Base-by-base conservation (phyloP, 1,140 invertebrate species). In the Archivesica marissinica region DNA sequence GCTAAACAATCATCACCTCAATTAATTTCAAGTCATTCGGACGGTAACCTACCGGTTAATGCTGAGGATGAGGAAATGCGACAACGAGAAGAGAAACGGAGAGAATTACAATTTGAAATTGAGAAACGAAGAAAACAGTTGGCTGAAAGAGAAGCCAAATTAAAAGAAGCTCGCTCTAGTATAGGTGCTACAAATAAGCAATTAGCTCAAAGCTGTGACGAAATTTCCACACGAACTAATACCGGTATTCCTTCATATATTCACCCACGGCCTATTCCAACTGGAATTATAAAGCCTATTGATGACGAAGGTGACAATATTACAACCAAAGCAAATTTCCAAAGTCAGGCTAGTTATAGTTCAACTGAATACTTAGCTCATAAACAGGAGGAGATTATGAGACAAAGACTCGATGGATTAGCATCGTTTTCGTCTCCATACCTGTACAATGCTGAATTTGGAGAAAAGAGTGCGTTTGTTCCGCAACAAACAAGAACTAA, bases 41-140 rank as follows among this genome's bases (percentile, higher is more conserved):
- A 89, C 39, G 81, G 85, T 11, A 83, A 87, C 56, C 39, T 89
- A 33, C 88, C 88, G 20, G 41, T 87, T 25, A 81, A 86, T 78
- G 86, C 88, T 0, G 91, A 90, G 59, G 91, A 92, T 35, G 90
- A 92, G 47, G 81, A 82, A 64, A 89, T 86, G 1, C 47, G 85
- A 75, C 75, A 78, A 11, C 82, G 90, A 2, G 95, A 96, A 89
- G 95, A 96, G 87, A 96, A 95, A 88, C 95, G 96, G 86, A 94
- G 95, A 17, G 94, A 95, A 85, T 95, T 96, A 59, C 96, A 96
- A 90, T 95, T 95, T 15, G 96, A 96, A 91, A 96, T 96, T 78
- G 95, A 95, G 4, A 93, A 95, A 41, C 90, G 96, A 3, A 94
- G 95, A 70, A 94, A 95, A 80, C 95, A 96, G 89, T 95, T 96